Evolutionary conservation across 2,888 invertebrate genomes (phyloP).

Genomic region (Cantharis rufa): DNA sequence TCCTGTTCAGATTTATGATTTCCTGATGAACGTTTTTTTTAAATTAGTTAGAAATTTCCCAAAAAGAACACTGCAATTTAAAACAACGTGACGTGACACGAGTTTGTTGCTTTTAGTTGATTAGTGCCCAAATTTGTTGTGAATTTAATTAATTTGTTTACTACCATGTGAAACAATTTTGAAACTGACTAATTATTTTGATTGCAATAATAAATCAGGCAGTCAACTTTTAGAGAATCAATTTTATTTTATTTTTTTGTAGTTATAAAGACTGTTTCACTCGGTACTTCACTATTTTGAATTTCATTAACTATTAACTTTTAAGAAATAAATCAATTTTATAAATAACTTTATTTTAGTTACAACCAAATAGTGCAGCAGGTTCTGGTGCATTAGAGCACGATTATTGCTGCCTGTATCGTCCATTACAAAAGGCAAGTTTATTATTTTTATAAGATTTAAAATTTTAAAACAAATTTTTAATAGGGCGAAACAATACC

Average conservation of each 20-base stretch:
- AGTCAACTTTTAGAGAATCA: not conserved
- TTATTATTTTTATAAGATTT: not conserved
- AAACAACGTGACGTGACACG: not conserved
- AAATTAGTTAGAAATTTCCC: not conserved
- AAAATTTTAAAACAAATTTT: conserved; percentile 1
- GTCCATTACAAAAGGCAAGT: conserved; percentile 63
- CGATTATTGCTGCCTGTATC: conserved; percentile 90
- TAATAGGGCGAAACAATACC: conserved; percentile 65
- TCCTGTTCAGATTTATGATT: not conserved
- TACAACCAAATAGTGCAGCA: conserved; percentile 92
- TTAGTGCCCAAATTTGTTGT: not conserved
- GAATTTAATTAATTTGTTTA: not conserved
- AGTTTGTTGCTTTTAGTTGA: not conserved
- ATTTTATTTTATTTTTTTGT: not conserved
- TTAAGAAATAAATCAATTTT: not conserved
- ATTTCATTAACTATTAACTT: not conserved
- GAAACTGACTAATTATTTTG: not conserved
- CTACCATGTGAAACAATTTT: not conserved
- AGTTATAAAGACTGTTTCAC: not conserved
- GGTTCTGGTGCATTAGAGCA: conserved; percentile 97
- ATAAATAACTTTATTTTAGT: conserved; percentile 58
- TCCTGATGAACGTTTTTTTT: not conserved
- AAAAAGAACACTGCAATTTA: not conserved
- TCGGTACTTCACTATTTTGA: not conserved
- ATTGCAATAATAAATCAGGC: not conserved